Conservation (phyloP, 2,888 invertebrate species). For the Loripinus fragilis region DNA sequence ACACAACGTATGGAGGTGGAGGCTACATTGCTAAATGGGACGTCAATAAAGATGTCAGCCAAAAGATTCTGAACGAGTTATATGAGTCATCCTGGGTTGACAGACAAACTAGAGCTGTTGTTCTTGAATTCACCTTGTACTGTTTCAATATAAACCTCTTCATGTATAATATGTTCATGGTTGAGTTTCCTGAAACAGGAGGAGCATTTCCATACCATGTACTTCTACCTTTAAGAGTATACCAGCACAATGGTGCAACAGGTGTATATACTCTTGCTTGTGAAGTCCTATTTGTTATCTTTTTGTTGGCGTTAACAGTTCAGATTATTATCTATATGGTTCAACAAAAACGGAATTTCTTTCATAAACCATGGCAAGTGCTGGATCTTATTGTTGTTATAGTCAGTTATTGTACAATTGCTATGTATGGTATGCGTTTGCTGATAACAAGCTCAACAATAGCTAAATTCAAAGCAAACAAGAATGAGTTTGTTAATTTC, state of each 20-base stretch:
- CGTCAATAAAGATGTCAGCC: conserved; percentile 65
- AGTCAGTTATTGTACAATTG: conserved; percentile 50
- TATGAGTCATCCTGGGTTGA: conserved; percentile 70
- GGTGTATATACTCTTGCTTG: conserved; percentile 65
- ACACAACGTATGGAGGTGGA: conserved; percentile 70
- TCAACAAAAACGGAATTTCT: conserved; percentile 56
- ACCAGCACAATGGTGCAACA: conserved; percentile 60
- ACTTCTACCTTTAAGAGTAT: conserved; percentile 66
- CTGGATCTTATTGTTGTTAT: conserved; percentile 63
- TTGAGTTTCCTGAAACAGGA: conserved; percentile 77
- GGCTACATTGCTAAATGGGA: conserved; percentile 74
- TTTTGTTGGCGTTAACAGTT: conserved; percentile 53
- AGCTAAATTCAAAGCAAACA: conserved; percentile 63
- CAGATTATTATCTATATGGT: conserved; percentile 52
- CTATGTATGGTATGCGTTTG: conserved; percentile 61
- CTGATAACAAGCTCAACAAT: conserved; percentile 59
- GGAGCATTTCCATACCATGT: conserved; percentile 66
- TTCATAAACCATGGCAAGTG: conserved; percentile 66
- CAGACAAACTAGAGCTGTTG: conserved; percentile 71
- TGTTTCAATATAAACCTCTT: conserved; percentile 76
- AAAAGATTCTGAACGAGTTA: conserved; percentile 64
- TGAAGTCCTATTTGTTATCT: conserved; percentile 62
- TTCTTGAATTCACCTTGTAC: conserved; percentile 76
- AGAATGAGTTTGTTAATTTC: conserved; percentile 71
- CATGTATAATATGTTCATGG: conserved; percentile 69